Evolutionary conservation across 2,797 vertebrate species (phyloP), one percentile per base, ranked within the genome.

Genomic region (Taeniopygia guttata): DNA sequence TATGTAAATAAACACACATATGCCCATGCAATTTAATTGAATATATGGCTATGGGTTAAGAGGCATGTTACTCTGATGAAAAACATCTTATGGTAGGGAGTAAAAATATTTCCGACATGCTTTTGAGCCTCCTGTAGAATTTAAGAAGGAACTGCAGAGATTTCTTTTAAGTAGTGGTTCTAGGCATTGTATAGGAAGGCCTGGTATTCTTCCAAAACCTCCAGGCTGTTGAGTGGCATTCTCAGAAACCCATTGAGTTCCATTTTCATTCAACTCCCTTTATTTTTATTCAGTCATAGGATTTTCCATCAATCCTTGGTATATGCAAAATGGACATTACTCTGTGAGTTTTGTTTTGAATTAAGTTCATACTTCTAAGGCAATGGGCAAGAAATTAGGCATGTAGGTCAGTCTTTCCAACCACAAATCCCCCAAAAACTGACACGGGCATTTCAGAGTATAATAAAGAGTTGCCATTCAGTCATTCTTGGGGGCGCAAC

Each of bases 1-100:
- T 96, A 94, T 94, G 95, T 96, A 96, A 96, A 96, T 97, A 97
- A 96, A 96, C 96, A 95, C 95, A 94, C 95, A 96, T 97, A 96
- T 97, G 96, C 94, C 95, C 89, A 48, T 94, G 94, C 85, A 94
- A 94, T 97, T 96, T 96, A 96, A 96, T 96, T 95, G 95, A 96
- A 94, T 97, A 93, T 96, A 95, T 91, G 87, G 88, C 91, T 95
- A 8, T 90, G 93, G 94, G 94, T 96, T 96, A 94, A 96, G 93
- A 96, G 95, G 95, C 94, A 96, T 80, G 87, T 94, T 96, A 96
- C 85, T 96, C 92, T 91, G 95, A 96, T 95, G 94, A 93, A 96
- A 96, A 96, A 97, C 95, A 95, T 96, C 96, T 96, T 96, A 95
- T 96, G 93, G 95, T 96, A 91, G 49, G 4, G 87, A 94, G 87